A percentile compares a stretch with the other conserved stretches of the same genome.
phyloP scores from a whole-genome alignment of 2,797 vertebrate species.

The Percopsis omiscomaycus region DNA sequence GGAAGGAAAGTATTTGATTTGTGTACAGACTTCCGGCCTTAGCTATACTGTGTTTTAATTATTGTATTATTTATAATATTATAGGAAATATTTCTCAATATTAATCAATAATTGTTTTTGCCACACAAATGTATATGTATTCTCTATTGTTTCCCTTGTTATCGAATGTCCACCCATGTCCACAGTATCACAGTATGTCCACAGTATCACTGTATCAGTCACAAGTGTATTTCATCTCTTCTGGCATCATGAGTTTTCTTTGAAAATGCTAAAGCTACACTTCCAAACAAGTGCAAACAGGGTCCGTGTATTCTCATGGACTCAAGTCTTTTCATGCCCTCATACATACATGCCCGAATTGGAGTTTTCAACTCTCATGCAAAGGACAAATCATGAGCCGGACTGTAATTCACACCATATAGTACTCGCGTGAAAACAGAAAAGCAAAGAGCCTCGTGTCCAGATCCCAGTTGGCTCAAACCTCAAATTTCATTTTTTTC shows the following conservation, averaged over 20 bases:
- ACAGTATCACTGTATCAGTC: background rate
- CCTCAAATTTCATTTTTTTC: constrained; percentile 62
- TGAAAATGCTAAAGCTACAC: background rate
- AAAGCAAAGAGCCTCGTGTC: constrained; percentile 56
- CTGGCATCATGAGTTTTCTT: background rate
- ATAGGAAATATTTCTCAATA: no score
- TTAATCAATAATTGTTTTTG: no score
- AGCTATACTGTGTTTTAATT: no score
- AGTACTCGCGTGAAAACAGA: constrained; percentile 57
- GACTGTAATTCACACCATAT: constrained; percentile 66
- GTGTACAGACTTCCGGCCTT: no score
- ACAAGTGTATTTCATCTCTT: background rate
- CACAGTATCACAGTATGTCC: background rate
- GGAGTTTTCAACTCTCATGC: constrained; percentile 46
- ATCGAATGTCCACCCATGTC: background rate
- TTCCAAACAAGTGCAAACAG: background rate
- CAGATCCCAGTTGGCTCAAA: constrained; percentile 59
- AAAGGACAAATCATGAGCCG: constrained; percentile 55
- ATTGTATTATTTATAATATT: no score
- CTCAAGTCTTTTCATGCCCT: constrained; percentile 24
- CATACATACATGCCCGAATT: constrained; percentile 46
- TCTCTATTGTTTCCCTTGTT: background rate
- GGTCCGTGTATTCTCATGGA: constrained; percentile 4
- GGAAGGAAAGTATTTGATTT: no score
- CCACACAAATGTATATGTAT: no score